Evolutionary conservation across 2,888 invertebrate genomes (phyloP), one percentile per base, ranked within the genome.

Genomic region (Athalia circularis): DNA sequence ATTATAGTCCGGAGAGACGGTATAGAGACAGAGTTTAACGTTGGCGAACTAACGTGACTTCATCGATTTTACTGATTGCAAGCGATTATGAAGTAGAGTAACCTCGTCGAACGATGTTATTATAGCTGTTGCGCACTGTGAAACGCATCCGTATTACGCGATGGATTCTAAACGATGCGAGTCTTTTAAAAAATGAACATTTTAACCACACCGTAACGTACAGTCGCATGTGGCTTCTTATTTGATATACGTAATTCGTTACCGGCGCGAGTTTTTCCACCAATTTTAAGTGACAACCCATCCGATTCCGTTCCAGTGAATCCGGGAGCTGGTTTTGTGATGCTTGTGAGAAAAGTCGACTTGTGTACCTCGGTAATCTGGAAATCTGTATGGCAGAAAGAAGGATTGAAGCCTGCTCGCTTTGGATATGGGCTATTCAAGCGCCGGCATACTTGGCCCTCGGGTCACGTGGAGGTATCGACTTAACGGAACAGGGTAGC

Each of bases 31-130:
- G 11, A 52, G 43, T n/a, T n/a, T 2, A n/a, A 15, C 50, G 67
- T 4, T 15, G 15, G 7, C 4, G 65, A 48, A n/a, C 4, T 3
- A 48, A 15, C 43, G 65, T 13, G 6, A 68, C 68, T 59, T 59
- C 9, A 72, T 72, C 47, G 70, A 72, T 59, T 59, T 57, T 72
- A 47, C 59, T 45, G 59, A 72, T 72, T 57, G 70, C 70, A 13
- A 59, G 70, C 45, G 59, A 72, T 72, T 72, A 59, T 59, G 45
- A 72, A 57, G n/a, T 13, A 15, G 45, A 8, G n/a, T 72, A 59
- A 59, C 47, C 6, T 9, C 59, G 57, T 72, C 52, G 52, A 68
- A 68, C 68, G 68, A 52, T 43, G 52, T 68, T 68, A 29, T 29
- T 29, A 29, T 29, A 54, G 52, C 7, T 68, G 11, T 43, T 52